Evolutionary conservation across 1,140 invertebrate genomes (phyloP), one percentile per base, ranked within the genome.

Genomic region (Drosophila paulistorum): DNA sequence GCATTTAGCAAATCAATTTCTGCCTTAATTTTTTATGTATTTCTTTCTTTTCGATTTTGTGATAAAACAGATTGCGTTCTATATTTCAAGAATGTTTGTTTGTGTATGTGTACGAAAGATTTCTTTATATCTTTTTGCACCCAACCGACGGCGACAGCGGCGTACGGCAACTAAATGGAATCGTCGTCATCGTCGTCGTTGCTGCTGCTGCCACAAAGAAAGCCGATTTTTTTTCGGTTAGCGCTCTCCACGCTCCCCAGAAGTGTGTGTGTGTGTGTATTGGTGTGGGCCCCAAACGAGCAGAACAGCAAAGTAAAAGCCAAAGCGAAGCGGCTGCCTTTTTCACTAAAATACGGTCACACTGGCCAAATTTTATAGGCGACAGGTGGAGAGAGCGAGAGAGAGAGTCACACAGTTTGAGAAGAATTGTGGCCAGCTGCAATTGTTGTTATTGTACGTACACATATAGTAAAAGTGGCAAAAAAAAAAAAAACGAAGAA

Each of bases 61-160:
- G 79, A 79, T 77, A 73, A 65, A 73, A 63, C 73, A 58, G 74
- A 79, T 64, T 73, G 70, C 61, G 68, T 74, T 70, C 54, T 62
- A 68, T 72, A 51, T 67, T 11, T n/a, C 23, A 41, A 60, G 42
- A n/a, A 65, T n/a, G 59, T 55, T 37, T 51, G 57, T 42, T 14
- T 61, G 65, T 67, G 35, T 55, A 51, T 37, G 64, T 30, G 42
- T 75, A 62, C 63, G 77, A 71, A 71, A 78, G 65, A 81, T 81
- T 80, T 83, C 70, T 68, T 77, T 77, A 71, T 89, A 78, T 84
- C 82, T 84, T 83, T 51, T 84, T 87, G 76, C 84, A 85, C 71
- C 76, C 70, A 87, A 84, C 80, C 77, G 80, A 89, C 80, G 80
- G 72, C 84, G 80, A 89, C 87, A 81, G 84, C 85, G 84, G 82